Evolutionary conservation across 2,888 invertebrate genomes (phyloP).

Genomic region (Dascillus cervinus): DNA sequence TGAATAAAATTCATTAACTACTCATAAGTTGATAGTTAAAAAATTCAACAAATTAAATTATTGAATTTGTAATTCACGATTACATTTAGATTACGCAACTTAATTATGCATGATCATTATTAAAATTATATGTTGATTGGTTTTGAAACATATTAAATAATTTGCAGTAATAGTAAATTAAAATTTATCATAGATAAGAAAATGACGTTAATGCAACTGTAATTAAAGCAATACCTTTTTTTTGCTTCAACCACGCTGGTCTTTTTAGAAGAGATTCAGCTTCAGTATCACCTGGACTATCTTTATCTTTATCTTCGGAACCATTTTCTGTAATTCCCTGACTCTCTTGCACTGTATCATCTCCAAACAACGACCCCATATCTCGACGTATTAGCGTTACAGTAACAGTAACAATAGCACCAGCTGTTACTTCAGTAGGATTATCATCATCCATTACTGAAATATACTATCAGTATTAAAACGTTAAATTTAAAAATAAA

Average conservation of each 20-base stretch:
- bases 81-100: too few species aligned
- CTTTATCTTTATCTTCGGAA: slow-evolving; percentile 43
- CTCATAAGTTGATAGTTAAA: too few species aligned
- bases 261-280: slow-evolving; percentile 48
- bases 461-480: slow-evolving; percentile 18
- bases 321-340: slow-evolving; percentile 43
- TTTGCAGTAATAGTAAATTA: too few species aligned
- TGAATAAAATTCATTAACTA: too few species aligned
- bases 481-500: slow-evolving; percentile 5
- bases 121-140: too few species aligned
- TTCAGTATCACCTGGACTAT: slow-evolving; percentile 21
- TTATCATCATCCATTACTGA: slow-evolving; percentile 96
- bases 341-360: slow-evolving; percentile 56
- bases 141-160: too few species aligned
- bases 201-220: too few species aligned
- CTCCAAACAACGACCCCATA: slow-evolving; percentile 78
- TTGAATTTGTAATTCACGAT: too few species aligned
- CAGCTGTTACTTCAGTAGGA: slow-evolving; percentile 91
- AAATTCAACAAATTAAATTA: too few species aligned
- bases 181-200: too few species aligned
- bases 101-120: too few species aligned
- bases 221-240: too few species aligned
- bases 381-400: slow-evolving; percentile 76
- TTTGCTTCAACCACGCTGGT: slow-evolving; percentile 76
- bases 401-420: slow-evolving; percentile 95